Conservation (phyloP, 2,113 vertebrate species). For the Osmerus mordax region DNA sequence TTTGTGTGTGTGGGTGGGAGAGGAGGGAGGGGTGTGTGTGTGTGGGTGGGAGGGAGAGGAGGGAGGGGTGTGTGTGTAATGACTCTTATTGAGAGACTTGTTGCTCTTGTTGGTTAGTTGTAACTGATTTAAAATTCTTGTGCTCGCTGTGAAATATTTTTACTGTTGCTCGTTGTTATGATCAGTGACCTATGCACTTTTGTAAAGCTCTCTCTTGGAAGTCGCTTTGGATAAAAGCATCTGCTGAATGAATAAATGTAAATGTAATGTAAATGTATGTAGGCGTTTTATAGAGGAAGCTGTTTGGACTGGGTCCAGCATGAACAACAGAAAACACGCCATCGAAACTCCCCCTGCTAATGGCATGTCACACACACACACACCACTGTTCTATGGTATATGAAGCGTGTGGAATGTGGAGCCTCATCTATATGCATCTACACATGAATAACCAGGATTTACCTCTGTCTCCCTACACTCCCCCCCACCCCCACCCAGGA, state of each 20-base stretch:
- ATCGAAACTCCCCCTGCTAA: neutral
- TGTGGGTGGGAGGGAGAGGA: no score
- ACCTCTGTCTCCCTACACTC: neutral
- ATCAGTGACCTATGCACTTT: no score
- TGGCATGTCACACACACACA: neutral
- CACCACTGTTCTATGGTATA: slow-evolving; percentile 32
- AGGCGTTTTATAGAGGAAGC: neutral
- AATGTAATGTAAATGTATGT: neutral
- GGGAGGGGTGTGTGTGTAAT: neutral
- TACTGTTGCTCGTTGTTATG: no score
- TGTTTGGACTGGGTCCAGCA: no score
- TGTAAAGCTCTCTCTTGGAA: no score
- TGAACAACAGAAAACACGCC: neutral
- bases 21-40: no score
- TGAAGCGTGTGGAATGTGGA: slow-evolving; percentile 15
- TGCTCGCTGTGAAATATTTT: no score
- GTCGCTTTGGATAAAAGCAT: no score
- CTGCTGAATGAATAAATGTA: no score
- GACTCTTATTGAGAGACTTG: no score
- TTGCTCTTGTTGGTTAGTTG: no score
- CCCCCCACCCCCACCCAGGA: slow-evolving; percentile 71
- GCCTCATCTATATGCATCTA: neutral
- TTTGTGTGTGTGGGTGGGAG: neutral
- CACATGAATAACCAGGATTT: slow-evolving; percentile 14
- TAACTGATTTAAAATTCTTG: no score